Evolutionary conservation across 2,797 vertebrate species (phyloP), one percentile per base, ranked within the genome.

Genomic region (Platyrinchus mystaceus): DNA sequence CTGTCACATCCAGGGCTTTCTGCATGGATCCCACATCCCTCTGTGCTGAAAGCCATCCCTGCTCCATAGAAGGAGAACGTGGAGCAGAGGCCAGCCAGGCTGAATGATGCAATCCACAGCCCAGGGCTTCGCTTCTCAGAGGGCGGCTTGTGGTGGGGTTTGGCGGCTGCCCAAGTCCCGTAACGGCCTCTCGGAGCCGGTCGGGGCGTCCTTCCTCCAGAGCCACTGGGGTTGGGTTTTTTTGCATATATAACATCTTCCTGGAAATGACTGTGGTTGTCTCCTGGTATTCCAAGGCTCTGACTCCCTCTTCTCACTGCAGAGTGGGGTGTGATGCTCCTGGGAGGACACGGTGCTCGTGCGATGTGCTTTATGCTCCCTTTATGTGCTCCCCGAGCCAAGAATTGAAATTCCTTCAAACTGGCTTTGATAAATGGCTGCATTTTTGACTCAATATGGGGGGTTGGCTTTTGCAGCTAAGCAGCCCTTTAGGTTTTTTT

Each of bases 91-190:
- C 95, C 78, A 37, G 70, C 3, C 0, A 58, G 84, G 84, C 87
- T 30, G 73, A 43, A 26, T 89, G 94, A 94, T 91, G 90, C 93
- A 93, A 93, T 84, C 86, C 28, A 1, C 21, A 3, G n/a, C 49
- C 81, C 0, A 21, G 47, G 44, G 13, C 44, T 81, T 28, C 6
- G 53, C 84, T 75, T 60, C 82, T 2, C 59, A 12, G 14, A 53
- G 63, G 28, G 59, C 56, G 15, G 56, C 78, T 18, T 12, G 19
- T 3, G 59, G 9, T 66, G 90, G 76, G 67, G 41, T 43, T 76
- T 95, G 93, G 95, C 93, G 28, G 56, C 84, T 2, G 10, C 94
- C 86, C 90, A 87, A 27, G 50, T 93, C 69, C 89, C 12, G 58
- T 2, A 36, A 34, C 32, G 5, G 87, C 82, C 88, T 63, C 79